Evolutionary conservation across 2,797 vertebrate species (phyloP).

Genomic region (Hypotaenidia philippensis): DNA sequence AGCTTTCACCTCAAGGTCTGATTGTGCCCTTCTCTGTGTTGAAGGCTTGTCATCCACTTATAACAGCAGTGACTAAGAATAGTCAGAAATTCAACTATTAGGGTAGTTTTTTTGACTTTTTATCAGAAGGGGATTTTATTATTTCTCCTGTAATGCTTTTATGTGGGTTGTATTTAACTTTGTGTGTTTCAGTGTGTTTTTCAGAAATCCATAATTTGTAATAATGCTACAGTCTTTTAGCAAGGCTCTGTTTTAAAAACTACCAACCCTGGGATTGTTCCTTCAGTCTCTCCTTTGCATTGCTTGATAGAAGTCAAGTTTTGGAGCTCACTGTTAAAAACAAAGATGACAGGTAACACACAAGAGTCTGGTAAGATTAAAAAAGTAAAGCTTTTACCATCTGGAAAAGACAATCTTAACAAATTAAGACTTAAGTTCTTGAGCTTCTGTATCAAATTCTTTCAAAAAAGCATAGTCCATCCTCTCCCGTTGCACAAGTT

Average conservation of each 20-base stretch:
- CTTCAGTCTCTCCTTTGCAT: background rate
- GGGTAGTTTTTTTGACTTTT: background rate
- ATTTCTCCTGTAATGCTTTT: background rate
- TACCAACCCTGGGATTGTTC: background rate
- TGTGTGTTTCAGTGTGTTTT: background rate
- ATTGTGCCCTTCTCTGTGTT: background rate
- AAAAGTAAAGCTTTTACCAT: background rate
- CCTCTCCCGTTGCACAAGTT: background rate
- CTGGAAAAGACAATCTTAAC: slow-evolving; percentile 1
- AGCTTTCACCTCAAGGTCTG: background rate
- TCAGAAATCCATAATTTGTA: background rate
- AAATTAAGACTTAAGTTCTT: background rate
- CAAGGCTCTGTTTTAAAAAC: background rate
- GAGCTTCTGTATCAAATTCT: background rate
- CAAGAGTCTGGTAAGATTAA: background rate
- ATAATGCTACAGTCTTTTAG: background rate
- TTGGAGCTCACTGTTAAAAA: background rate
- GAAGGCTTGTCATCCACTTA: background rate
- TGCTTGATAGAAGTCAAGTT: background rate
- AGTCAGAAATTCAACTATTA: background rate
- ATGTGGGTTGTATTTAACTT: background rate
- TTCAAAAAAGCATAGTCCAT: background rate
- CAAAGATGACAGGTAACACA: background rate
- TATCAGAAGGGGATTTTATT: background rate
- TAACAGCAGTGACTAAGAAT: background rate